A percentile compares a stretch with the other conserved stretches of the same genome.
These are phyloP conservation scores for Scaptodrosophila lebanonensis DNA, from an alignment of 1,140 invertebrate species.

Conservation along the genomic window DNA sequence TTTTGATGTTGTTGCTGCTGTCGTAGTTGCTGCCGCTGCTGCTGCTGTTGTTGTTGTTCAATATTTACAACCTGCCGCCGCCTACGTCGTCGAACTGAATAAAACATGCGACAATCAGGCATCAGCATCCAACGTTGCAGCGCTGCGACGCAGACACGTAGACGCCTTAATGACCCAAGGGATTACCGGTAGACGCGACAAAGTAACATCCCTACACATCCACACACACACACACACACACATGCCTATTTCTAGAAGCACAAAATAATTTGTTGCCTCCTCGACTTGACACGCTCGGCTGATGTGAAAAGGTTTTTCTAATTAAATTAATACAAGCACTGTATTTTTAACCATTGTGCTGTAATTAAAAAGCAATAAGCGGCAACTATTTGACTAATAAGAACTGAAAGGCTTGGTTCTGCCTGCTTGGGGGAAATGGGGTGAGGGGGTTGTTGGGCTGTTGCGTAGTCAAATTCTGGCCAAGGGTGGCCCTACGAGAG, in stretches of 20 bases:
- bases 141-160: slow-evolving; percentile 53
- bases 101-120: slow-evolving; percentile 64
- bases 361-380: slow-evolving; percentile 65
- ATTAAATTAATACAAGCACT: slow-evolving; percentile 48
- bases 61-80: slow-evolving; percentile 54
- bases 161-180: slow-evolving; percentile 65
- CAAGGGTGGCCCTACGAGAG: slow-evolving; percentile 27
- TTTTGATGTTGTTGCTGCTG: neutral
- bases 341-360: slow-evolving; percentile 43
- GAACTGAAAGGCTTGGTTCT: slow-evolving; percentile 1
- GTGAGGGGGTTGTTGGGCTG: slow-evolving; percentile 6
- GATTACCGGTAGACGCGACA: slow-evolving; percentile 54
- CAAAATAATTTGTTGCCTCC: slow-evolving; percentile 17
- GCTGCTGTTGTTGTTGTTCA: slow-evolving; percentile 43
- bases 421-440: neutral
- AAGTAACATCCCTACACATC: neutral
- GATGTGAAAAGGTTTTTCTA: slow-evolving; percentile 16
- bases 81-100: slow-evolving; percentile 48
- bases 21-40: slow-evolving; percentile 5
- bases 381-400: slow-evolving; percentile 24
- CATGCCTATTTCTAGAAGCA: slow-evolving; percentile 3
- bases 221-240: neutral
- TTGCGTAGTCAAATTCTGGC: slow-evolving; percentile 3
- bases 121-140: slow-evolving; percentile 27
- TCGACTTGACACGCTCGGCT: slow-evolving; percentile 6